These are phyloP conservation scores for Otus scops DNA, from an alignment of 2,797 vertebrate species.

Conservation along the genomic window DNA sequence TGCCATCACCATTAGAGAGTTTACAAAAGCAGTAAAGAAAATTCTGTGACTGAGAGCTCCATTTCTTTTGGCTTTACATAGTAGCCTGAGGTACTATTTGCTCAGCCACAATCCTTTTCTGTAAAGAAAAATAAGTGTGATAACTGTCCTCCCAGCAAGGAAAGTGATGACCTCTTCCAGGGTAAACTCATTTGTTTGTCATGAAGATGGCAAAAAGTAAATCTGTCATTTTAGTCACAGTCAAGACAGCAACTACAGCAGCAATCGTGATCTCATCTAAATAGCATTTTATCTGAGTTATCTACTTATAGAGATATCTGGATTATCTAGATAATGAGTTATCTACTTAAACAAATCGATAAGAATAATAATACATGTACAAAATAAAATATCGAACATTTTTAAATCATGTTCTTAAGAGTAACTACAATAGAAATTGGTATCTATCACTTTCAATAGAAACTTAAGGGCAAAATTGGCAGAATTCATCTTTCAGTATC, in stretches of 20 bases:
- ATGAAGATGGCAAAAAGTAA: neutral
- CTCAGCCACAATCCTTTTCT: neutral
- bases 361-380: neutral
- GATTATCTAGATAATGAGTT: neutral
- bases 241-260: neutral
- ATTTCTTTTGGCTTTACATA: neutral
- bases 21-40: neutral
- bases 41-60: neutral
- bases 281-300: neutral
- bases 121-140: neutral
- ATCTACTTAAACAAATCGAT: neutral
- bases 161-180: neutral
- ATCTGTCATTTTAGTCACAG: neutral
- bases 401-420: neutral
- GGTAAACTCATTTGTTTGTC: neutral
- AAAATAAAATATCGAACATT: neutral
- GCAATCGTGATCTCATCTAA: neutral
- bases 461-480: neutral
- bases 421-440: neutral
- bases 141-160: neutral
- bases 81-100: neutral
- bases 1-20: neutral
- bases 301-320: neutral
- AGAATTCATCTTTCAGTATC: neutral
- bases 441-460: neutral